Evolutionary conservation across 2,888 invertebrate genomes (phyloP), one percentile per base, ranked within the genome.

Genomic region (Aplocera efformata): DNA sequence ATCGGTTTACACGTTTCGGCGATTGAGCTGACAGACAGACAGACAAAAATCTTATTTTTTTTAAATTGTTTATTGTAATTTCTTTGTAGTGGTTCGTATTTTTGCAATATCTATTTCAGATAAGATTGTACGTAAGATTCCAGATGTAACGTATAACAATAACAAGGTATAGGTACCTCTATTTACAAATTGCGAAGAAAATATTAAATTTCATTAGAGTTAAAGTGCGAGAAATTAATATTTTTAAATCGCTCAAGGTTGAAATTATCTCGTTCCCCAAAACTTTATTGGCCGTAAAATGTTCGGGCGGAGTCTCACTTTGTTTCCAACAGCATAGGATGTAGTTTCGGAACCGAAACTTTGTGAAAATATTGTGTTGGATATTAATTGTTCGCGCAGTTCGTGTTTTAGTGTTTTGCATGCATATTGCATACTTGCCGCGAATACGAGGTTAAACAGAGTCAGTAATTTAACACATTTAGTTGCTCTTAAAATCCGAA

Each of bases 361-460:
- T 78, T 72, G 72, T 63, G 75, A 79, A 80, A 80, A 81, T 81
- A 76, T 79, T 79, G 72, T 77, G 67, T 68, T 65, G 67, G 68
- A 63, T 72, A 80, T 77, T 79, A 79, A 81, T 76, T 75, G 74
- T 65, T 68, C 60, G 58, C 61, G 58, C 60, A 63, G 65, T 66
- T 65, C 55, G 59, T 58, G 61, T 58, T 63, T 67, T 56, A 66
- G 63, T 61, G 59, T 62, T 72, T 60, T 66, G 58, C 61, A 53
- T 56, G 54, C 46, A 58, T n/a, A n/a, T 56, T 62, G 57, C 49
- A 57, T 58, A 55, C 51, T 48, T 49, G 52, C 42, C 44, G 56
- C 53, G 54, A 60, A 51, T 51, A 56, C 46, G 44, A 46, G 50
- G 51, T 53, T 51, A 51, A 52, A 58, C 53, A 52, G 40, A 38